Percentiles rank a stretch among this genome's conserved stretches.
Evolutionary conservation across 1,140 invertebrate species (phyloP).

Genomic region (Meloidogyne floridensis): DNA sequence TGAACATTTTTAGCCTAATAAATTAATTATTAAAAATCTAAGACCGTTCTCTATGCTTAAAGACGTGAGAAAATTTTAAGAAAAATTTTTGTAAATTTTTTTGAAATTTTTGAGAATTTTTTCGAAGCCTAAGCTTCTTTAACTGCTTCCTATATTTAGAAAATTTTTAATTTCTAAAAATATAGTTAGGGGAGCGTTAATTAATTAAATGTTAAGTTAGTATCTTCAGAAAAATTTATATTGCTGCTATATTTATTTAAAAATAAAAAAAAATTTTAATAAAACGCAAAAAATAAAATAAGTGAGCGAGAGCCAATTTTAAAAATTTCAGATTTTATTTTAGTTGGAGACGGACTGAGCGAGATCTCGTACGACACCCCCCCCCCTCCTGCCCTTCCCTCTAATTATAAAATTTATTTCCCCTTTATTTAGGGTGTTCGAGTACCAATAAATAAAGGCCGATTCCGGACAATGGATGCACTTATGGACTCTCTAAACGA

Average conservation of each 20-base stretch:
- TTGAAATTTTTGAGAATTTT: no score
- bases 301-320: no score
- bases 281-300: neutral
- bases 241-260: conserved; percentile 22
- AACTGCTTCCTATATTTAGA: no score
- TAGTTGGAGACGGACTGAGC: no score
- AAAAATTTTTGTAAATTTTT: neutral
- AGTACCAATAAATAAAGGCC: conserved; percentile 59
- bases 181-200: neutral
- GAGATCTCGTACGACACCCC: no score
- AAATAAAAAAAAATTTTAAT: conserved; percentile 19
- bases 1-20: neutral
- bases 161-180: neutral
- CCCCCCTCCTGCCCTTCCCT: no score
- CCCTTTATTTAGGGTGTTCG: conserved; percentile 57
- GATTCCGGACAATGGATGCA: conserved; percentile 62
- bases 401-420: no score
- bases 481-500: conserved; percentile 60
- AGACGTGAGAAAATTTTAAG: no score
- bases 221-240: neutral
- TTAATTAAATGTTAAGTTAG: neutral
- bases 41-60: neutral
- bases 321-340: no score
- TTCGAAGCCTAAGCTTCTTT: no score
- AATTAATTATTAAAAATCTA: conserved; percentile 2